These are phyloP conservation scores for Pseudomyrmex pallidus DNA, from an alignment of 1,140 invertebrate genomes.

Conservation along the genomic window DNA sequence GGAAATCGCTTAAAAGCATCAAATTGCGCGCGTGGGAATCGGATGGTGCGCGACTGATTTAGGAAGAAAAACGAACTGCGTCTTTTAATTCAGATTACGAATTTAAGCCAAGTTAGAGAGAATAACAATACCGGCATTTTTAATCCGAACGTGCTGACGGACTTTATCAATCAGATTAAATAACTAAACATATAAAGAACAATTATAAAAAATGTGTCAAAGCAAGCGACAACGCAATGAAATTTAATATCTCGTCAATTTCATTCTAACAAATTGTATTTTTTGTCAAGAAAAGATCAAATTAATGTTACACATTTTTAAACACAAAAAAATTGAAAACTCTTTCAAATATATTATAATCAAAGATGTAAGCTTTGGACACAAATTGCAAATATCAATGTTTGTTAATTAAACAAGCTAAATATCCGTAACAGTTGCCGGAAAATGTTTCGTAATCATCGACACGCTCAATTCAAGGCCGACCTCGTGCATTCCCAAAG, in stretches of 20 bases:
- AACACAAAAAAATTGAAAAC: too few relatives aligned
- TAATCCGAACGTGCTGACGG: not conserved
- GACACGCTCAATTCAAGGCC: conserved; percentile 28
- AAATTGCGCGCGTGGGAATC: conserved; percentile 19
- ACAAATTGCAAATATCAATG: not conserved
- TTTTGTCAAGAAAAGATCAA: too few relatives aligned
- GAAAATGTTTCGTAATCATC: conserved; percentile 27
- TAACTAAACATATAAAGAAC: not conserved
- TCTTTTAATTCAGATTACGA: conserved; percentile 15
- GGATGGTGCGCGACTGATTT: not conserved
- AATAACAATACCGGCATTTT: not conserved
- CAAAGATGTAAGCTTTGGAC: not conserved
- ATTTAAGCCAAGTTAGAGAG: not conserved
- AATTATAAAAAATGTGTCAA: not conserved
- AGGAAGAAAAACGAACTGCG: not conserved
- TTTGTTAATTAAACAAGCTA: not conserved
- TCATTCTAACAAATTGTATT: too few relatives aligned
- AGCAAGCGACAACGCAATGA: too few relatives aligned
- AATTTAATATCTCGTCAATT: too few relatives aligned
- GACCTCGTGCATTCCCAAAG: not conserved
- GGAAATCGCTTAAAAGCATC: conserved; percentile 21
- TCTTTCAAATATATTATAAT: not conserved
- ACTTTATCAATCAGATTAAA: not conserved
- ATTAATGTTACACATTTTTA: too few relatives aligned
- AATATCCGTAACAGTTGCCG: conserved; percentile 1